Percentiles rank a stretch among this genome's conserved stretches.
Conservation (phyloP, 2,888 invertebrate genomes). For the Mayetiola destructor region DNA sequence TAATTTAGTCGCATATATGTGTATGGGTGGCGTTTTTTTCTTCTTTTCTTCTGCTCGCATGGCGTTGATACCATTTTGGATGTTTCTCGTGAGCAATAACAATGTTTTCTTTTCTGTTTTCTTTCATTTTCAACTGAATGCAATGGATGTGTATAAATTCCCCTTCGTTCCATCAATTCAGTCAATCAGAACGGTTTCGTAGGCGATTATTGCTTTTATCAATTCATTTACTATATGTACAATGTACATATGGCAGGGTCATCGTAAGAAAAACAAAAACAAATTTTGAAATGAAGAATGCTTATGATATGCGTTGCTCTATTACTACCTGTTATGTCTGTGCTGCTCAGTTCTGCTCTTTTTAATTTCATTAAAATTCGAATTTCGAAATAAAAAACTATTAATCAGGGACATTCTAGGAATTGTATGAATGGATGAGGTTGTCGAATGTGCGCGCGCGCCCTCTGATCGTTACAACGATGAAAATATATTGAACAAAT, state of each 20-base stretch:
- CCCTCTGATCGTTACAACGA: no score
- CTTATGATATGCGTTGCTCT: no score
- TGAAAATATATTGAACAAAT: no score
- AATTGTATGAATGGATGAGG: no score
- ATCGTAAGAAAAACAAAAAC: no score
- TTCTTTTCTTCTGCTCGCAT: background rate
- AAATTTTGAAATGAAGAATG: no score
- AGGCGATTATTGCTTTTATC: background rate
- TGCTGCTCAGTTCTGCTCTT: background rate
- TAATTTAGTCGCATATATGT: background rate
- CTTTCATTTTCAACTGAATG: background rate
- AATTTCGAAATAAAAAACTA: no score
- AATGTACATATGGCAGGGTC: background rate
- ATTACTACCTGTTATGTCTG: background rate
- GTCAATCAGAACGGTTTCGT: slow-evolving; percentile 4
- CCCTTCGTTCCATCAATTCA: background rate
- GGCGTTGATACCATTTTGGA: background rate
- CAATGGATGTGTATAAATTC: background rate
- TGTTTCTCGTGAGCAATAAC: no score
- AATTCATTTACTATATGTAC: background rate
- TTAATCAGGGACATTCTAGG: no score
- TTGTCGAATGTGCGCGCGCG: no score
- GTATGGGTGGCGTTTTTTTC: background rate
- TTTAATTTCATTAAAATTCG: background rate
- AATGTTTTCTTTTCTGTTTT: no score